Conservation (phyloP, 1,140 invertebrate species). For the Aphelinus certus region DNA sequence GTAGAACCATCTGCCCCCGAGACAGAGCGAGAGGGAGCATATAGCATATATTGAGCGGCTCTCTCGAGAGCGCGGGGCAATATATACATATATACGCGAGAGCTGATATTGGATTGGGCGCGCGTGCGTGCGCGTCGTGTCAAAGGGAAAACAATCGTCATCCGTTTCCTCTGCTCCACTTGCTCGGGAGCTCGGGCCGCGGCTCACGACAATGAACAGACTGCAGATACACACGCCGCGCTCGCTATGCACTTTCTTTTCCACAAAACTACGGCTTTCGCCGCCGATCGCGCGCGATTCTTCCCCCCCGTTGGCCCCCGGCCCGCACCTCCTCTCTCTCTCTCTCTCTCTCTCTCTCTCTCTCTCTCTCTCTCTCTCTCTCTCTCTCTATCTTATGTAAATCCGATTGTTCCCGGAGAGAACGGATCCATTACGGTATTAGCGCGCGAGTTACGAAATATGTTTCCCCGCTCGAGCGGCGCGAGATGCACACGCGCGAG, state of each 20-base stretch:
- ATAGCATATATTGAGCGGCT: no score
- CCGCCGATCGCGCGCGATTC: neutral
- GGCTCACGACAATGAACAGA: slow-evolving; percentile 28
- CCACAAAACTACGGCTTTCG: slow-evolving; percentile 8
- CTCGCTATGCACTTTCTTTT: slow-evolving; percentile 38
- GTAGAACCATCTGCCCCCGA: no score
- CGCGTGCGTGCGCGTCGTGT: no score
- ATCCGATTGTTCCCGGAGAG: slow-evolving; percentile 29
- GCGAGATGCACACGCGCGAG: neutral
- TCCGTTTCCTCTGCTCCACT: slow-evolving; percentile 14
- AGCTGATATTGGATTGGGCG: no score
- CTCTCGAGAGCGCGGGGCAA: no score
- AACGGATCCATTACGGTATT: slow-evolving; percentile 23
- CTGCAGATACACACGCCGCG: neutral
- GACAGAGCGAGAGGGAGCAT: no score
- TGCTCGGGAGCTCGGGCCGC: slow-evolving; percentile 14
- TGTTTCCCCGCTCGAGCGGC: neutral
- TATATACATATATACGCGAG: no score
- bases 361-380: no score
- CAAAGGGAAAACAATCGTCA: slow-evolving; percentile 12
- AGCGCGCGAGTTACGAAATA: slow-evolving; percentile 23
- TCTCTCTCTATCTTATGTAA: slow-evolving; percentile 37
- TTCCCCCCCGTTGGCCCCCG: no score
- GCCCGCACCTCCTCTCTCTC: no score
- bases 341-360: no score